Conservation (phyloP, 1,140 invertebrate genomes). For the Temnothorax nylanderi region DNA sequence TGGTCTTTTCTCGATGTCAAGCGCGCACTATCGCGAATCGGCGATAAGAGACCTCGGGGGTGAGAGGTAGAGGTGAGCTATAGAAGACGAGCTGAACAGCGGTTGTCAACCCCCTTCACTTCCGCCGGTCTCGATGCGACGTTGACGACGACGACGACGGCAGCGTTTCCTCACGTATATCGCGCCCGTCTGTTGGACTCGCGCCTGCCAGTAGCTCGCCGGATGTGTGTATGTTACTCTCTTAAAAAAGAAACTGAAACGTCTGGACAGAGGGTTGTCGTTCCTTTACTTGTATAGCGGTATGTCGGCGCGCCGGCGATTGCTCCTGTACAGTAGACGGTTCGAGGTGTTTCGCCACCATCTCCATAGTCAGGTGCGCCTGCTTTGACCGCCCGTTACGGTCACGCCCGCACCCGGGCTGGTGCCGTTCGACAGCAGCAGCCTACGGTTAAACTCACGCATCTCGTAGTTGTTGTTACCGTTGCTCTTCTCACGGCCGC, state of each 20-base stretch:
- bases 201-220: constrained; percentile 36
- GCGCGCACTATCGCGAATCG: neutral
- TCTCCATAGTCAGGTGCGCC: constrained; percentile 85
- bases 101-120: constrained; percentile 9
- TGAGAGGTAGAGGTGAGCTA: neutral
- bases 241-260: constrained; percentile 33
- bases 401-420: constrained; percentile 75
- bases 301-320: constrained; percentile 81
- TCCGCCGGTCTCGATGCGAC: neutral
- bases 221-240: neutral
- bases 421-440: constrained; percentile 81
- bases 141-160: neutral
- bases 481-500: constrained; percentile 88
- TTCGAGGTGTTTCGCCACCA: constrained; percentile 82
- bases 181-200: constrained; percentile 12
- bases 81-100: neutral
- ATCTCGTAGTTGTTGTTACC: constrained; percentile 93
- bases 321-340: constrained; percentile 81
- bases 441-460: constrained; percentile 87
- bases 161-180: neutral
- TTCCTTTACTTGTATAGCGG: constrained; percentile 80
- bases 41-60: neutral
- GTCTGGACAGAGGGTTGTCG: neutral
- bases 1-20: constrained; percentile 18
- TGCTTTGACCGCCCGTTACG: constrained; percentile 77